These are phyloP conservation scores for Piprites chloris DNA, from an alignment of 2,113 vertebrate species.

Conservation along the genomic window DNA sequence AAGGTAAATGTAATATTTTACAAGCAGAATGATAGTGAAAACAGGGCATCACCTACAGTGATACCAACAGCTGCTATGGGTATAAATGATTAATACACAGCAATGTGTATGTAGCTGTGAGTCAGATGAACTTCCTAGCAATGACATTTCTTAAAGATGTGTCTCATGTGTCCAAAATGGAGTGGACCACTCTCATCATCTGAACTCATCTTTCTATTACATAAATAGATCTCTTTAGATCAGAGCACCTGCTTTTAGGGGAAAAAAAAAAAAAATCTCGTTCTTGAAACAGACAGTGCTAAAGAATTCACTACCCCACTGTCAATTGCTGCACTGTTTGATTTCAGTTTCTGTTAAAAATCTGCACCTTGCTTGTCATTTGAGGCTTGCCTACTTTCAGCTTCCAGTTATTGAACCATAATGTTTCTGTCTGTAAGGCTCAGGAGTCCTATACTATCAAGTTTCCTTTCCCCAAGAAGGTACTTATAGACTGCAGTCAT, in stretches of 20 bases:
- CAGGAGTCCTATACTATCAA: conserved; percentile 3
- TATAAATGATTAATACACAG: not conserved
- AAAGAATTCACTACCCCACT: not conserved
- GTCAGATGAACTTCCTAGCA: not conserved
- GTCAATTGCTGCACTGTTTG: not conserved
- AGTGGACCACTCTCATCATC: not conserved
- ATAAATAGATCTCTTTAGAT: not conserved
- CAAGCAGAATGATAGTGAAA: not conserved
- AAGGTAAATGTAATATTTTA: not conserved
- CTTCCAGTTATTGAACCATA: conserved; percentile 19
- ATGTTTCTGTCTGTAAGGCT: conserved; percentile 25
- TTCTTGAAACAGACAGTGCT: not conserved
- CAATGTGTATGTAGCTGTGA: not conserved
- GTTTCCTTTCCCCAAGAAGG: conserved; percentile 15
- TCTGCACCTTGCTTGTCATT: not conserved
- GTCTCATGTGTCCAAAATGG: not conserved
- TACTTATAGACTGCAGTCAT: not conserved
- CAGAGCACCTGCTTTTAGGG: not conserved
- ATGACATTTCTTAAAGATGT: not conserved
- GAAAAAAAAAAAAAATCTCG: not conserved
- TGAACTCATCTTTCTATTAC: not conserved
- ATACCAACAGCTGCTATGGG: not conserved
- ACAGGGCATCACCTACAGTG: not conserved
- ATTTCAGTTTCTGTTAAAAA: conserved; percentile 14
- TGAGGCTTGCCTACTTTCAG: conserved; percentile 5